Evolutionary conservation across 2,113 vertebrate genomes (phyloP).

Genomic region (Haplochromis burtoni): DNA sequence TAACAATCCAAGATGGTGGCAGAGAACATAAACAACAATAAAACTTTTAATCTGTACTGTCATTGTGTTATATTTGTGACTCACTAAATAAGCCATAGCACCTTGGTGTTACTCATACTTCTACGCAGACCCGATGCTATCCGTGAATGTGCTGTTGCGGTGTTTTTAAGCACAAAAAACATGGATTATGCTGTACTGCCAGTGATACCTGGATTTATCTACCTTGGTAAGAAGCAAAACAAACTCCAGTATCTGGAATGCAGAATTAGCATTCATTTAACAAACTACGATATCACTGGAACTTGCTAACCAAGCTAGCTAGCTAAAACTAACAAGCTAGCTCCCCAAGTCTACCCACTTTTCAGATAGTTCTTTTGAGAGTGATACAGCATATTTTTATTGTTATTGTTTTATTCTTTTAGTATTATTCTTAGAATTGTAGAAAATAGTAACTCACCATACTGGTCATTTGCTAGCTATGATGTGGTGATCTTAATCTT

Average conservation of each 20-base stretch:
- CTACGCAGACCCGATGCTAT: background rate
- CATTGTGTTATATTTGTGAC: background rate
- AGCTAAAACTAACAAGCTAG: background rate
- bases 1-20: background rate
- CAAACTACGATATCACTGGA: background rate
- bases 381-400: background rate
- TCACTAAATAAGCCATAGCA: background rate
- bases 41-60: background rate
- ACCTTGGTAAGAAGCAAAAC: background rate
- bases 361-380: background rate
- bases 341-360: background rate
- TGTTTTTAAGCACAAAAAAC: background rate
- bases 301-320: background rate
- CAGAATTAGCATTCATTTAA: background rate
- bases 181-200: background rate
- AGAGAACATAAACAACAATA: background rate
- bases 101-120: background rate
- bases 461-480: background rate
- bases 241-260: background rate
- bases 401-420: background rate
- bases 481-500: background rate
- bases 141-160: background rate
- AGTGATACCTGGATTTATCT: background rate
- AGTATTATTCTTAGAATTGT: background rate
- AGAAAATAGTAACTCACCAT: background rate